Evolutionary conservation across 2,113 vertebrate species (phyloP).

Genomic region (Notothenia coriiceps): DNA sequence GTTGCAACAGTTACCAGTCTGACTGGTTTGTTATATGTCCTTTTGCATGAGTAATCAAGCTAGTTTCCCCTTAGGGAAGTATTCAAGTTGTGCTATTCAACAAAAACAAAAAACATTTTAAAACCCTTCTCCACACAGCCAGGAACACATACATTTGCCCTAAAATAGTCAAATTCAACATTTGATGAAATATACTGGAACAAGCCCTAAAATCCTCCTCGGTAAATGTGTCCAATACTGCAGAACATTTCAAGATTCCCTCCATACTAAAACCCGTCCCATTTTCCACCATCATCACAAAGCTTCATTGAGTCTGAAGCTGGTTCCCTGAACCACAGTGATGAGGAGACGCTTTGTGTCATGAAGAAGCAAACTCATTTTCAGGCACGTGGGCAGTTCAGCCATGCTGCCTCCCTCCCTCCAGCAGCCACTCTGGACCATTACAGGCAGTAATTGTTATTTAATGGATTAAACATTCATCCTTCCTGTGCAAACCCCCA

Average conservation of each 20-base stretch:
- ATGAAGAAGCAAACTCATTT: slow-evolving; percentile 32
- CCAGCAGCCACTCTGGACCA: slow-evolving; percentile 59
- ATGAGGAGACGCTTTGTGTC: slow-evolving; percentile 37
- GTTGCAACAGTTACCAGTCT: background rate
- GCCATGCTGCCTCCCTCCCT: slow-evolving; percentile 41
- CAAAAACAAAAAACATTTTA: background rate
- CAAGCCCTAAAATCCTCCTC: background rate
- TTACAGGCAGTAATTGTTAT: slow-evolving; percentile 92
- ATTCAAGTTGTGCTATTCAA: background rate
- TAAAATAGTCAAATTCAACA: background rate
- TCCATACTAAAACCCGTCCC: background rate
- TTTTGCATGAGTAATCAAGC: background rate
- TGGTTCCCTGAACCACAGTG: background rate
- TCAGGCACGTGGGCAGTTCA: slow-evolving; percentile 26
- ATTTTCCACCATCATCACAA: background rate
- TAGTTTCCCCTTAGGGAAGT: background rate
- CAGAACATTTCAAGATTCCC: background rate
- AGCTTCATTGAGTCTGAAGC: slow-evolving; percentile 11
- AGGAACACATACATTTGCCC: background rate
- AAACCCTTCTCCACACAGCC: background rate
- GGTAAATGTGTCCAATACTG: background rate
- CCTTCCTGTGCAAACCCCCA: slow-evolving; percentile 88
- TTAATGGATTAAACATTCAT: slow-evolving; percentile 99
- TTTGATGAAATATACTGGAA: background rate
- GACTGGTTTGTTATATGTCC: background rate